A percentile compares a stretch with the other conserved stretches of the same genome.
phyloP scores from a whole-genome alignment of 2,113 vertebrate species.

The Corythoichthys haematopterus region DNA sequence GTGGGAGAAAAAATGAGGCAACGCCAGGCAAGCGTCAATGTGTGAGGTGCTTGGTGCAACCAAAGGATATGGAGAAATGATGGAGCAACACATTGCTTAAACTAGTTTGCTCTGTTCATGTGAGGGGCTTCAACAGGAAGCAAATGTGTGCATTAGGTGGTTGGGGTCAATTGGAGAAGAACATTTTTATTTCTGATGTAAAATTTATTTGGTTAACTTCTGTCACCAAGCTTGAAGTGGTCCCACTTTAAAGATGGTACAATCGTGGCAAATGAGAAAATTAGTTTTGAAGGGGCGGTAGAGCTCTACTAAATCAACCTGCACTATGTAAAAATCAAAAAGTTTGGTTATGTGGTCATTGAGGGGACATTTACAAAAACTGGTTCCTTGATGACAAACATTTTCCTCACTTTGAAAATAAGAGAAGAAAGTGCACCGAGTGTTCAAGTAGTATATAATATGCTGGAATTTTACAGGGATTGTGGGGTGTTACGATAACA shows the following conservation, averaged over 20 bases:
- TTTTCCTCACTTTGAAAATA: slow-evolving; percentile 63
- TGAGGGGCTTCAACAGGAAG: background rate
- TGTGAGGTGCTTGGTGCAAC: slow-evolving; percentile 60
- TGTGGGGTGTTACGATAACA: slow-evolving; percentile 10
- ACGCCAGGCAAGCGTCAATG: background rate
- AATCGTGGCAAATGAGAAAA: slow-evolving; percentile 30
- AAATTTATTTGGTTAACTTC: slow-evolving; percentile 49
- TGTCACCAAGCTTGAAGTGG: slow-evolving; percentile 30
- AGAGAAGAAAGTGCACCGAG: slow-evolving; percentile 90
- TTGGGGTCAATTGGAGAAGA: background rate
- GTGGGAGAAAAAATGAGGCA: background rate
- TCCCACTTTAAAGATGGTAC: slow-evolving; percentile 44
- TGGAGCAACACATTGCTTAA: slow-evolving; percentile 16
- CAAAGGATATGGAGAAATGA: slow-evolving; percentile 37
- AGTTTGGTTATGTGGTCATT: slow-evolving; percentile 48
- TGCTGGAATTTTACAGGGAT: slow-evolving; percentile 62
- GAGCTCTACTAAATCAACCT: slow-evolving; percentile 4
- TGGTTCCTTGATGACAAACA: slow-evolving; percentile 30
- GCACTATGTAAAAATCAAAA: slow-evolving; percentile 47
- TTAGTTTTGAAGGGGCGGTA: background rate
- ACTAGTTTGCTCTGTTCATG: background rate
- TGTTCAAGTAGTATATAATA: slow-evolving; percentile 86
- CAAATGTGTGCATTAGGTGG: background rate
- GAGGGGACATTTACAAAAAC: slow-evolving; percentile 32
- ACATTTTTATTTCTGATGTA: slow-evolving; percentile 33